These are phyloP conservation scores for Equus przewalskii DNA, from an alignment of 2,113 vertebrate species.

Conservation along the genomic window DNA sequence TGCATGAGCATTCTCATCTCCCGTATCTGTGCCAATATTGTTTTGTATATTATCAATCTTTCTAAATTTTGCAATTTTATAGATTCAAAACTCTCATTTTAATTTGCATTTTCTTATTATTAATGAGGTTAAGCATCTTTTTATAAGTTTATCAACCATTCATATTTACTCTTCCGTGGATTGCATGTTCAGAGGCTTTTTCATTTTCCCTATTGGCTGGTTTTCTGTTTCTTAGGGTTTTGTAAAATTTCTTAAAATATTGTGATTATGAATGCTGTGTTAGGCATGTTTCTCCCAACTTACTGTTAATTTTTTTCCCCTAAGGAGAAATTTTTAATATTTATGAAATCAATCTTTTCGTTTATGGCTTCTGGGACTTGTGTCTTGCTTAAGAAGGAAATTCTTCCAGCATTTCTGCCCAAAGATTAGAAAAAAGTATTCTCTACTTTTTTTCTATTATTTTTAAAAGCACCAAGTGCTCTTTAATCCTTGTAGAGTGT, in stretches of 20 bases:
- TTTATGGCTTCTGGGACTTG: background rate
- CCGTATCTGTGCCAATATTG: background rate
- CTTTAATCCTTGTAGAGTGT: background rate
- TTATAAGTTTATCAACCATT: background rate
- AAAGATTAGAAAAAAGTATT: background rate
- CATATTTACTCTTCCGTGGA: background rate
- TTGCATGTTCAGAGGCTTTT: background rate
- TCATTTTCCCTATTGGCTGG: background rate
- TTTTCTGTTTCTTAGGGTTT: conserved; percentile 23
- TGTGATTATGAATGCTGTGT: conserved; percentile 12
- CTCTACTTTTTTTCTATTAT: conserved; percentile 2
- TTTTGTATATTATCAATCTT: conserved; percentile 10
- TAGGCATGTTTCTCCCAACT: background rate
- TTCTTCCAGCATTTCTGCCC: background rate
- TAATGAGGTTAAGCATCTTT: conserved; percentile 15
- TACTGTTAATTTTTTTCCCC: background rate
- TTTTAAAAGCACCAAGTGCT: conserved; percentile 4
- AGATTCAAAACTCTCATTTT: conserved; percentile 21
- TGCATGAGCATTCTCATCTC: background rate
- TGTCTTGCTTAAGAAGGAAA: conserved; percentile 10
- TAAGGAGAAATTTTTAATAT: conserved; percentile 10
- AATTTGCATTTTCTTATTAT: conserved; percentile 18
- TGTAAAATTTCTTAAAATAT: conserved; percentile 42
- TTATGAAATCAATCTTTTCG: conserved; percentile 13
- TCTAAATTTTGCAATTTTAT: conserved; percentile 51